These are phyloP conservation scores for Molanna angustata DNA, from an alignment of 2,888 invertebrate species.

Conservation along the genomic window DNA sequence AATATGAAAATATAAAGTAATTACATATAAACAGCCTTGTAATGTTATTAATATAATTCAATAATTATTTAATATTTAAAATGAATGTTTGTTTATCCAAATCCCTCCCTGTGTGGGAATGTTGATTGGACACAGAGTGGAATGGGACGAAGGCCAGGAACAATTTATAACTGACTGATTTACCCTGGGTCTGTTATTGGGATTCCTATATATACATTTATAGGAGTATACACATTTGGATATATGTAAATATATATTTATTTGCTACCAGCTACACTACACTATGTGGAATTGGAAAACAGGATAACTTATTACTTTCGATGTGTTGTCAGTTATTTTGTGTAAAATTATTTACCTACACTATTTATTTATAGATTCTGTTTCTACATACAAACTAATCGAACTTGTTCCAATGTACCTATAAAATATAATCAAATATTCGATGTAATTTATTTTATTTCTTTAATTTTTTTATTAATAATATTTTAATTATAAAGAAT, in stretches of 20 bases:
- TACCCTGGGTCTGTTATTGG: slow-evolving; percentile 14
- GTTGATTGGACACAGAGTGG: slow-evolving; percentile 34
- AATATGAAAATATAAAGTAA: no score
- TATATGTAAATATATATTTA: neutral
- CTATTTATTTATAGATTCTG: no score
- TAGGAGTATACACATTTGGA: neutral
- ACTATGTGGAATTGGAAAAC: slow-evolving; percentile 14
- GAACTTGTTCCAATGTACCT: no score
- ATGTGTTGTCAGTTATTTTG: slow-evolving; percentile 17
- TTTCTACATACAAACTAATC: no score
- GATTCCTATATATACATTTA: slow-evolving; percentile 10
- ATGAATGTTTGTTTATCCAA: neutral
- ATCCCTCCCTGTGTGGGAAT: slow-evolving; percentile 28
- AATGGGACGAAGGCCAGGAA: slow-evolving; percentile 13
- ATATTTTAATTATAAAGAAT: no score
- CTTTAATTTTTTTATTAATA: no score
- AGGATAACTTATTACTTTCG: slow-evolving; percentile 13
- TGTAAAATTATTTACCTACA: no score
- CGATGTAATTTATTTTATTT: no score
- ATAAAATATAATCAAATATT: no score
- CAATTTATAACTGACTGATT: slow-evolving; percentile 33
- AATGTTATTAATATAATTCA: no score
- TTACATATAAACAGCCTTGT: no score
- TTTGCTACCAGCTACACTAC: neutral
- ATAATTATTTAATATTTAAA: no score